These are phyloP conservation scores for Onthophagus taurus DNA, from an alignment of 1,140 invertebrate genomes.

Conservation along the genomic window DNA sequence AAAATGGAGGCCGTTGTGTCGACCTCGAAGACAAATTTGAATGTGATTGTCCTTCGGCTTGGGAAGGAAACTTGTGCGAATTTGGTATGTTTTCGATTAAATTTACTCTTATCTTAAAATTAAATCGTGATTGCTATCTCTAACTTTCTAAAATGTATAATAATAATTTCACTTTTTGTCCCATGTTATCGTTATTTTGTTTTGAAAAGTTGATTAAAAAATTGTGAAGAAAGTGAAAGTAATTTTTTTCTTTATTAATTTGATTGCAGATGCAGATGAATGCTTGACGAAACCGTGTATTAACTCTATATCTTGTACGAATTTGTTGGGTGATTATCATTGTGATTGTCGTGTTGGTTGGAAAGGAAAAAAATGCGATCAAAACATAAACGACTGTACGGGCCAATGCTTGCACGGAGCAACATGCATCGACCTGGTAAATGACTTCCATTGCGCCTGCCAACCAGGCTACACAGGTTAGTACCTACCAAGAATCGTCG, in stretches of 20 bases:
- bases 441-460: conserved; percentile 77
- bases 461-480: conserved; percentile 67
- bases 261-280: conserved; percentile 52
- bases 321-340: conserved; percentile 71
- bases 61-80: conserved; percentile 74
- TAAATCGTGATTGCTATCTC: no score
- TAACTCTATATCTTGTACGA: conserved; percentile 70
- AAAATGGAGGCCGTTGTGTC: conserved; percentile 78
- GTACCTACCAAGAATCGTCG: no score
- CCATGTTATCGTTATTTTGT: no score
- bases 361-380: conserved; percentile 76
- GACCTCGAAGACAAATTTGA: conserved; percentile 64
- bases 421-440: conserved; percentile 73
- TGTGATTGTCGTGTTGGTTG: conserved; percentile 78
- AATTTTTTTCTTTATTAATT: conserved; percentile 6
- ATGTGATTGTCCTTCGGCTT: conserved; percentile 70
- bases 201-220: no score
- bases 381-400: conserved; percentile 82
- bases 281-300: conserved; percentile 59
- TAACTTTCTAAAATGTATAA: no score
- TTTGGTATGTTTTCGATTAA: conserved; percentile 49
- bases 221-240: no score
- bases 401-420: conserved; percentile 81
- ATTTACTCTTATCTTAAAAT: neutral
- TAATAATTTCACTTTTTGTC: no score